Evolutionary conservation across 2,888 invertebrate species (phyloP), one percentile per base, ranked within the genome.

Genomic region (Nowickia ferox): DNA sequence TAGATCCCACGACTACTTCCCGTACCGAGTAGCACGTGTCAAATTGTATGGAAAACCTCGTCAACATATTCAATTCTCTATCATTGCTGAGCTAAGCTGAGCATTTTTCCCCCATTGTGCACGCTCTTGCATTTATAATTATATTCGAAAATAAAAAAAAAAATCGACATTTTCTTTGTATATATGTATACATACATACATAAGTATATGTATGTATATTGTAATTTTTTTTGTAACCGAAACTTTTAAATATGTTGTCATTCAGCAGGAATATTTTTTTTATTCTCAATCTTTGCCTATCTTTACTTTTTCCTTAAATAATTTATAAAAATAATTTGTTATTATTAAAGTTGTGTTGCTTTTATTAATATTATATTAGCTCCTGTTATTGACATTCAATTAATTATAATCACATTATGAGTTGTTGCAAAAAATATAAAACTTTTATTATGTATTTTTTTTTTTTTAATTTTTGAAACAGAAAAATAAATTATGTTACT

Each of bases 321-420:
- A 42, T 53, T 78, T 78, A 59, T 61, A 53, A 75, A 63, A 63
- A 51, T 63, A 9, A 46, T 46, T 63, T 81, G 61, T 46, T 53
- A n/a, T 57, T 59, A 22, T 74, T 30, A 66, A 57, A 63, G n/a
- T 71, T 55, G 66, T 77, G 66, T 77, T 79, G 51, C 53, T 46
- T 83, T 83, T 82, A 71, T 77, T 74, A 83, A 81, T 81, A 76
- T 76, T 84, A 72, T 81, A 81, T 77, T 77, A 81, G 84, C 81
- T 84, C 53, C 76, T 84, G 84, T 77, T 81, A 77, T 77, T 81
- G 81, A 81, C 84, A 76, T 84, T 81, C 76, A 81, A 81, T 84
- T 84, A 84, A 81, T 84, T 81, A 81, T 81, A 84, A 84, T 84
- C 76, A 81, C 55, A 84, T 84, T 84, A 79, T 65, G 74, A 61